These are phyloP conservation scores for Cygnus buccinator DNA, from an alignment of 2,113 vertebrate genomes.

Conservation along the genomic window DNA sequence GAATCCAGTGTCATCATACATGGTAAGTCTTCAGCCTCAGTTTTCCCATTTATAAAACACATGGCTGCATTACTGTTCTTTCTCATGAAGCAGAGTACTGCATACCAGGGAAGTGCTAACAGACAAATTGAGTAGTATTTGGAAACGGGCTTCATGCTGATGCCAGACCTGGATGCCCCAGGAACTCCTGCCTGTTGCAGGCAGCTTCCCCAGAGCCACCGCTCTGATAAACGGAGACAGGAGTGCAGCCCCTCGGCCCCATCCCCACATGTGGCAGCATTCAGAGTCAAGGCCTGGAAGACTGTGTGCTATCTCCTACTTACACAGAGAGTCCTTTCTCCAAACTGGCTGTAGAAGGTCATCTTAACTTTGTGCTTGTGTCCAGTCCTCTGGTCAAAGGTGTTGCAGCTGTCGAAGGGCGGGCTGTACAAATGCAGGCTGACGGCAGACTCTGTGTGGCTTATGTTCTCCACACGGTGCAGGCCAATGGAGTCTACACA, in stretches of 20 bases:
- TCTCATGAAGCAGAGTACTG: background rate
- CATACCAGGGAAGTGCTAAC: background rate
- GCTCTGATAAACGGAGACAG: rapidly evolving
- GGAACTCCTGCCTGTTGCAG: background rate
- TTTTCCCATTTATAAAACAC: background rate
- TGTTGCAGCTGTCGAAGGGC: conserved; percentile 88
- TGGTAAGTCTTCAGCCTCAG: background rate
- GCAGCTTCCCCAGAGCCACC: background rate
- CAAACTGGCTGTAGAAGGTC: conserved; percentile 95
- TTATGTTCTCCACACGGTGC: conserved; percentile 95
- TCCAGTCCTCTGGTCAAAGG: conserved; percentile 96
- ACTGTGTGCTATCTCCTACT: conserved; percentile 22
- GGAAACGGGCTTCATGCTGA: background rate
- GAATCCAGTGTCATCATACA: background rate
- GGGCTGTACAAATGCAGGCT: conserved; percentile 97
- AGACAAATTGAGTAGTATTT: rapidly evolving
- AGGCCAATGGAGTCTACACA: conserved; percentile 90
- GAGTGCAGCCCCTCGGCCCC: rapidly evolving
- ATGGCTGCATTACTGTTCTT: background rate
- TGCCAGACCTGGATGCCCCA: rapidly evolving
- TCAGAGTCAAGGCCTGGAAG: rapidly evolving
- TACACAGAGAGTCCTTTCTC: conserved; percentile 87
- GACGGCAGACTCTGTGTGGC: conserved; percentile 91
- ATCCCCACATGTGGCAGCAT: rapidly evolving
- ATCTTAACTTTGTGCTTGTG: conserved; percentile 91